These are phyloP conservation scores for Desoria tigrina DNA, from an alignment of 2,888 invertebrate species.

Conservation along the genomic window DNA sequence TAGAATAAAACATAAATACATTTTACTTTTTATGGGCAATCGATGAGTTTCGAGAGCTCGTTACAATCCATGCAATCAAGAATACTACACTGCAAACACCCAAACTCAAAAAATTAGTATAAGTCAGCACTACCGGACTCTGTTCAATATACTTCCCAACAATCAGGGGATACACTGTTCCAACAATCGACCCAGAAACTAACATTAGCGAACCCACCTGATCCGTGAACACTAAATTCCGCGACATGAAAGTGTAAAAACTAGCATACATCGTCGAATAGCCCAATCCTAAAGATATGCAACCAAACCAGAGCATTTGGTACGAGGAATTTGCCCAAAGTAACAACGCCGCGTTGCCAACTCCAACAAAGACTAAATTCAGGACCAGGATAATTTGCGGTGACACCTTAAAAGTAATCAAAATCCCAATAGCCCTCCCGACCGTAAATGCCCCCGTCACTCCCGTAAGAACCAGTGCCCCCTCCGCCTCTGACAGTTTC, in stretches of 20 bases:
- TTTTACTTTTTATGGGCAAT: no score
- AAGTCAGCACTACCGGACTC: constrained; percentile 25
- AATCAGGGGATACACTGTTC: constrained; percentile 20
- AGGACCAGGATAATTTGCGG: constrained; percentile 30
- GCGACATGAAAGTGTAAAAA: constrained; percentile 24
- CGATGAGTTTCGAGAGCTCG: no score
- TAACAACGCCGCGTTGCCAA: constrained; percentile 28
- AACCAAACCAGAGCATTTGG: constrained; percentile 30
- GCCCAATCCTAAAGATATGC: constrained; percentile 21
- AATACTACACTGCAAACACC: constrained; percentile 8
- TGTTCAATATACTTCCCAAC: constrained; percentile 24
- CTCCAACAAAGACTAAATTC: constrained; percentile 22
- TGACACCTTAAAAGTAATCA: constrained; percentile 28
- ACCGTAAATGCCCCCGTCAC: constrained; percentile 36
- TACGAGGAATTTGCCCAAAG: constrained; percentile 15
- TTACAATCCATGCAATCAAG: no score
- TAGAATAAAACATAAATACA: no score
- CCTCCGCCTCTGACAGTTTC: constrained; percentile 30
- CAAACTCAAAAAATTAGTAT: constrained; percentile 30
- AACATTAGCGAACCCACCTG: constrained; percentile 30
- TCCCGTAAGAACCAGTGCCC: constrained; percentile 35
- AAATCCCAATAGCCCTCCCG: constrained; percentile 34
- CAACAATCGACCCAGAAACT: constrained; percentile 20
- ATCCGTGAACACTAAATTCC: constrained; percentile 25
- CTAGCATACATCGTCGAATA: constrained; percentile 28